Evolutionary conservation across 53 echinoderm and acorn worm genomes (phyloP), one percentile per base, ranked within the genome.

Genomic region (Paracentrotus lividus): DNA sequence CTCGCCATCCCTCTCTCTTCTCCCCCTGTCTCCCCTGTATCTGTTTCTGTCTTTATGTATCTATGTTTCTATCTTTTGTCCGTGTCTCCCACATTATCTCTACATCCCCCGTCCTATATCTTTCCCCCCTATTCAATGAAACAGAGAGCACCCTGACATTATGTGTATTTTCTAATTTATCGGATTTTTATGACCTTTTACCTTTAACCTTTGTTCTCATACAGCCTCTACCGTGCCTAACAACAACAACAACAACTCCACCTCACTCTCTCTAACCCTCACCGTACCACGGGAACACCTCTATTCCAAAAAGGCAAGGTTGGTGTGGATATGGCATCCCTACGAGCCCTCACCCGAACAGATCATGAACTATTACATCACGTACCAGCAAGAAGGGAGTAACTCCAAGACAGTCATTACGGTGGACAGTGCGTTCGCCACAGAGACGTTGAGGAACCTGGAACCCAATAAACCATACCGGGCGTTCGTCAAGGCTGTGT

Each of bases 341-440:
- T 34, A 81, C 49, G 5, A 81, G 33, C 47, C 81, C 1, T 40
- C 72, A 5, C 0, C 81, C 24, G 20, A 8, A 1, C 54, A 92
- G 81, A 44, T 92, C 55, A 58, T 43, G 43, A 78, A 13, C 81
- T 92, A 78, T n/a, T 78, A 10, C 81, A 78, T 92, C 77, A 92
- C 92, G 1, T 78, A 55, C 59, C 92, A 92, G 92, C 24, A 42
- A 42, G 92, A 92, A 55, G 92, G 92, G 10, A 77, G 92, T 16
- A 92, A 92, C 92, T 92, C 78, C 42, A 92, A 92, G 60, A 92
- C 92, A 4, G 57, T 92, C 24, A 92, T 92, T 52, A 92, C 81
- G 27, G 92, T 92, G 36, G 92, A 92, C 27, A 53, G 24, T 13
- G 56, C 81, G 13, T 78, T 92, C 9, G 81, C 57, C 3, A 78